Base-by-base conservation (phyloP, 35 echinoderm and acorn worm species). In the Apostichopus parvimensis region DNA sequence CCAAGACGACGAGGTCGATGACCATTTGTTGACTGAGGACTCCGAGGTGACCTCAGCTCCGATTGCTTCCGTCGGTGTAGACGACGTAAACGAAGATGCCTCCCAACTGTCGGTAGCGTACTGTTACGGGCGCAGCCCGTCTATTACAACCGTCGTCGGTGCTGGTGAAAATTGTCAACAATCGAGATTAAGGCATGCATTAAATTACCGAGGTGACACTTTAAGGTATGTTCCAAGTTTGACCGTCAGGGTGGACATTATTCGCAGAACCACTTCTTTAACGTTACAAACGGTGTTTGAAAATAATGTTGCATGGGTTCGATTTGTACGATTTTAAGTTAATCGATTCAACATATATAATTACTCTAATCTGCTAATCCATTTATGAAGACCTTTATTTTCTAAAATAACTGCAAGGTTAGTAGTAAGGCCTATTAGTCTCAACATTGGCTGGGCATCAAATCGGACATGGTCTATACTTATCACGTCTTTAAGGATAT, bases 121-220 rank as follows among this genome's bases (percentile, higher is more conserved):
- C 18, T 68, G 64, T 68, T 9, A 79, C 13, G 8, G 8, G 7
- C 79, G 79, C 25, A 82, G 10, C 9, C 79, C 52, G 45, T 14
- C 79, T 8, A 82, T 4, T 54, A 56, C 52, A 54, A 82, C 79
- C 79, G 14, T 82, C 7, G 34, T 55, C 79, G 54, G 52, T 53
- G 79, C 79, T 82, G 79, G 52, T 56, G 79, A 34, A 82, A 82
- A 56, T 54, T 82, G 8, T 10, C 79, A 56, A 56, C 45, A 54
- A 56, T 9, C 24, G 14, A 82, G 79, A 20, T 15, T 53, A 56
- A 17, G 79, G 3, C 24, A 55, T 54, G 52, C 24, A 55, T 11
- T 14, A 68, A 68, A 8, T 18, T 18, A 68, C 18, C 64, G 11
- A 0, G 11, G 64, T 14, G 64, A 68, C 18, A 68, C 17, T 4